phyloP scores from a whole-genome alignment of 2,888 invertebrate species.

The Dimorphilus gyrociliatus region DNA sequence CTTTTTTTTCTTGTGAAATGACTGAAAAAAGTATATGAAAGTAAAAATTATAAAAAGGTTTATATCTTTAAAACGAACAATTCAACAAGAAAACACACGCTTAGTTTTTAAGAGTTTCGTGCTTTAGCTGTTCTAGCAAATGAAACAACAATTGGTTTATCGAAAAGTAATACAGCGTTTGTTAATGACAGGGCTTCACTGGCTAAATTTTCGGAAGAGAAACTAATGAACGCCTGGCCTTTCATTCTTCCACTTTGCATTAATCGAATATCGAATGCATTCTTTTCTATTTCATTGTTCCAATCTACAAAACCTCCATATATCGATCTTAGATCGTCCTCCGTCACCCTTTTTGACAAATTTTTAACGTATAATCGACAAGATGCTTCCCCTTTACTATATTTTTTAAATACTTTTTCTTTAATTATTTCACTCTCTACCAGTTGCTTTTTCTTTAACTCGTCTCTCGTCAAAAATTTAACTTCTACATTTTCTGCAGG shows the following conservation, averaged over 20 bases:
- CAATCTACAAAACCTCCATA: conserved; percentile 51
- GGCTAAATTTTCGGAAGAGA: conserved; percentile 53
- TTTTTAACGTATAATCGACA: conserved; percentile 82
- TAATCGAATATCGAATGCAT: conserved; percentile 52
- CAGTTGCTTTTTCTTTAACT: conserved; percentile 50
- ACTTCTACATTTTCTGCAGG: conserved; percentile 16
- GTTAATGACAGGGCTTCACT: conserved; percentile 61
- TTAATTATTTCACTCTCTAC: conserved; percentile 47
- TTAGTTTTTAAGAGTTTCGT: too few species aligned
- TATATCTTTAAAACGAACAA: too few species aligned
- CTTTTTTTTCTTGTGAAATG: too few species aligned
- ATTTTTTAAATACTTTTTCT: conserved; percentile 66
- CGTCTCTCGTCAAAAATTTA: conserved; percentile 46
- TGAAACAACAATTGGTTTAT: conserved; percentile 77
- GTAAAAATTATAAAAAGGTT: too few species aligned
- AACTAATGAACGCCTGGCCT: conserved; percentile 79
- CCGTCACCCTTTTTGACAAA: conserved; percentile 60
- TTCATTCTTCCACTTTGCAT: conserved; percentile 93
- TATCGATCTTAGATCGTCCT: conserved; percentile 50
- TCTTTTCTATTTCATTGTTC: conserved; percentile 34
- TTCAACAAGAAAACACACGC: too few species aligned
- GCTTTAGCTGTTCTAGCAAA: conserved; percentile 49
- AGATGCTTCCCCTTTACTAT: conserved; percentile 60
- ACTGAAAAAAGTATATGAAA: too few species aligned
- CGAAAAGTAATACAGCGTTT: conserved; percentile 68